Evolutionary conservation across 2,113 vertebrate genomes (phyloP).

Genomic region (Cepphus grylle): DNA sequence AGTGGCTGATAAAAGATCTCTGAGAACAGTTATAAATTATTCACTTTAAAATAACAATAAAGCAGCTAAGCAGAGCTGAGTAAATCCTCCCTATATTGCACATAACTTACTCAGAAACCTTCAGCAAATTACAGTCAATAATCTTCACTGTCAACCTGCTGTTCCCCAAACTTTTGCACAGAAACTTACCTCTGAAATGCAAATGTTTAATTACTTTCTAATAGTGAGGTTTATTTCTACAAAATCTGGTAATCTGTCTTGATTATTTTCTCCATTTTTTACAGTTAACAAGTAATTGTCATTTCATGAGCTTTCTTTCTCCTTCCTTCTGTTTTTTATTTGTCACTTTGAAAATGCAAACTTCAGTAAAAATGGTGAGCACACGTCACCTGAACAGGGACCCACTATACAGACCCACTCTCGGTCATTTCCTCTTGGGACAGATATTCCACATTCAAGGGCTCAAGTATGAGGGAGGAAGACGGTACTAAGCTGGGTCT

Average conservation of each 20-base stretch:
- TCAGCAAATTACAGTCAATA: conserved; percentile 66
- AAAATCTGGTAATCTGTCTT: conserved; percentile 62
- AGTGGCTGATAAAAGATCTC: conserved; percentile 81
- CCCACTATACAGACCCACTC: rapidly evolving
- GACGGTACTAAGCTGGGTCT: not conserved
- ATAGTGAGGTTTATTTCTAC: conserved; percentile 60
- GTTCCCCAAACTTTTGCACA: conserved; percentile 61
- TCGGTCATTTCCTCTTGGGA: not conserved
- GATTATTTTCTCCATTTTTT: conserved; percentile 62
- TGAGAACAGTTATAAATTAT: conserved; percentile 77
- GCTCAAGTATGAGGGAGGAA: rapidly evolving
- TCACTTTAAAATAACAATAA: conserved; percentile 74
- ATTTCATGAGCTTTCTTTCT: conserved; percentile 9
- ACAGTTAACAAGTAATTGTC: conserved; percentile 52
- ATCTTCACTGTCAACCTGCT: conserved; percentile 69
- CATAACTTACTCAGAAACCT: conserved; percentile 67
- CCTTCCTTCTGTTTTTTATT: conserved; percentile 23
- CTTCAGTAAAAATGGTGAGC: not conserved
- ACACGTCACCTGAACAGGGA: rapidly evolving
- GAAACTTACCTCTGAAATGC: conserved; percentile 70
- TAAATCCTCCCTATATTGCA: conserved; percentile 51
- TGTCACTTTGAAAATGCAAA: not conserved
- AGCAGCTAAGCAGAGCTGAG: conserved; percentile 37
- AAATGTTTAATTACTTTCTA: conserved; percentile 73
- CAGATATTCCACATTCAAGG: not conserved